Percentiles rank a stretch among this genome's conserved stretches.
These are phyloP conservation scores for Melanotaenia duboulayi DNA, from an alignment of 2,113 vertebrate genomes.

Conservation along the genomic window DNA sequence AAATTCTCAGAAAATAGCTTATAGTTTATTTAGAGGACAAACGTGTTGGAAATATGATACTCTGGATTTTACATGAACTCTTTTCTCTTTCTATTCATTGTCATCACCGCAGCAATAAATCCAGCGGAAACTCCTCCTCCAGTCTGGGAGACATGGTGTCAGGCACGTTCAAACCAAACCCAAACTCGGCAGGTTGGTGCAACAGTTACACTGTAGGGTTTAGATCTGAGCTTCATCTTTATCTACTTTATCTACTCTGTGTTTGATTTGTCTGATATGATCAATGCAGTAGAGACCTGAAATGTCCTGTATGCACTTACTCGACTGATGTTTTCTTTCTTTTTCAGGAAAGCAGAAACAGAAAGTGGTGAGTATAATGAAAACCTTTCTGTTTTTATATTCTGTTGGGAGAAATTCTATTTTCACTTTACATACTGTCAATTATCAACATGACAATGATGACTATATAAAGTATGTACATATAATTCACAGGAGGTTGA, in stretches of 20 bases:
- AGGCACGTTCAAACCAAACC: conserved; percentile 93
- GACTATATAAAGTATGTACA: too few relatives aligned
- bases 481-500: too few relatives aligned
- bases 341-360: conserved; percentile 97
- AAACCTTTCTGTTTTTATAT: not conserved
- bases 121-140: conserved; percentile 96
- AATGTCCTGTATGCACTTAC: not conserved
- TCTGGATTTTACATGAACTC: conserved; percentile 40
- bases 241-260: too few relatives aligned
- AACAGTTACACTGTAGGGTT: not conserved
- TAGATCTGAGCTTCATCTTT: conserved; percentile 6
- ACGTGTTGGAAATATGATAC: conserved; percentile 11
- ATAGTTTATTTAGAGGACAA: not conserved
- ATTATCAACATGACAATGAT: too few relatives aligned
- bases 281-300: not conserved
- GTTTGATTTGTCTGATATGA: not conserved
- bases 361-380: conserved; percentile 92
- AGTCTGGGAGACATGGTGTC: conserved; percentile 98
- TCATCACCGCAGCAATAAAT: conserved; percentile 84
- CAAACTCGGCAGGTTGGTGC: conserved; percentile 89
- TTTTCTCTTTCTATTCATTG: conserved; percentile 9
- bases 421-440: too few relatives aligned
- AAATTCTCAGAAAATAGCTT: not conserved
- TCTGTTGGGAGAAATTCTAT: too few relatives aligned
- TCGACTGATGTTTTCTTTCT: conserved; percentile 41